These are phyloP conservation scores for Geotria australis DNA, from an alignment of 2,797 vertebrate genomes.

Conservation along the genomic window DNA sequence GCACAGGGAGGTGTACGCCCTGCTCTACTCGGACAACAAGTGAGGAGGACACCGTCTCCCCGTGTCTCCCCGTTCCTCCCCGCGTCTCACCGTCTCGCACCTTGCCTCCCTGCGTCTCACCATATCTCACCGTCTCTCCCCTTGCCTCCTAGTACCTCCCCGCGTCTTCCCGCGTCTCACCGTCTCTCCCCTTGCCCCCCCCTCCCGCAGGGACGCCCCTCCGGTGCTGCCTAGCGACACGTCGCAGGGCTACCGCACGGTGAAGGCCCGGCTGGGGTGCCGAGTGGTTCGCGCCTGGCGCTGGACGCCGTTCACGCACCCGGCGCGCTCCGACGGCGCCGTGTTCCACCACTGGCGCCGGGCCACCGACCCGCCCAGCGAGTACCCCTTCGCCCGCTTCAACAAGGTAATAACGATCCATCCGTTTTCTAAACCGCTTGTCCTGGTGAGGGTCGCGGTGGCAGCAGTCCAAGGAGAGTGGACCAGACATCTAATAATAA, in stretches of 20 bases:
- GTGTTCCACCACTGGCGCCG: constrained; percentile 97
- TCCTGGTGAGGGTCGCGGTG: too few species aligned
- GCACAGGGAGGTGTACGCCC: constrained; percentile 89
- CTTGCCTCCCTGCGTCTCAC: too few species aligned
- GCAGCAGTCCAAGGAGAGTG: too few species aligned
- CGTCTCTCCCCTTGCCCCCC: not conserved
- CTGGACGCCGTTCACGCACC: constrained; percentile 96
- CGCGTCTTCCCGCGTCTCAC: not conserved
- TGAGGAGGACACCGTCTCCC: constrained; percentile 6
- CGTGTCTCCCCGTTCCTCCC: too few species aligned
- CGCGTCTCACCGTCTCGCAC: too few species aligned
- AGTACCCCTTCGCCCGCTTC: constrained; percentile 87
- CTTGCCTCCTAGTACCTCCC: too few species aligned
- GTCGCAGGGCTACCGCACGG: constrained; percentile 84
- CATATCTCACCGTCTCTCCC: too few species aligned
- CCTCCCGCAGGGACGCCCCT: constrained; percentile 41
- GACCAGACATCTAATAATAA: too few species aligned
- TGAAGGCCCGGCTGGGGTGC: constrained; percentile 86
- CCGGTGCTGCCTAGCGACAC: constrained; percentile 82
- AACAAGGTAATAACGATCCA: constrained; percentile 47
- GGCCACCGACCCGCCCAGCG: constrained; percentile 77
- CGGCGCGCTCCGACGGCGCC: constrained; percentile 73
- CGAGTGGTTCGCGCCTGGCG: constrained; percentile 96
- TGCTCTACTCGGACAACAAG: constrained; percentile 71
- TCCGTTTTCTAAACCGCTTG: too few species aligned